Evolutionary conservation across 1,140 invertebrate species (phyloP).

Genomic region (Bombus ignitus): DNA sequence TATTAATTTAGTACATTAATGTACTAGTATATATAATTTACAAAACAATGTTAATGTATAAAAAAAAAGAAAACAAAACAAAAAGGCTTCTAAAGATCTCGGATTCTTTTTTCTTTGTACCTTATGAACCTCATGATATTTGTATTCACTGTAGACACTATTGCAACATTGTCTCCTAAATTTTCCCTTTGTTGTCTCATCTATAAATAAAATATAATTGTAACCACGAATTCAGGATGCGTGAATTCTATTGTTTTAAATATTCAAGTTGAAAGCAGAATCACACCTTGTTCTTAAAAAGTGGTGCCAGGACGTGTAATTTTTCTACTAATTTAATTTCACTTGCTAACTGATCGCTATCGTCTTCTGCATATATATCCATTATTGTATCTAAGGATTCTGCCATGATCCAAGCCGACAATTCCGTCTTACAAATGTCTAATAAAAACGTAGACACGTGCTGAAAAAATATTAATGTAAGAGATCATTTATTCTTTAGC

Average conservation of each 20-base stretch:
- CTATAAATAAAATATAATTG: slow-evolving; percentile 71
- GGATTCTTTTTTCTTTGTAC: slow-evolving; percentile 83
- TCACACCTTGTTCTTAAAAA: slow-evolving; percentile 87
- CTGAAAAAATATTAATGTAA: slow-evolving; percentile 69
- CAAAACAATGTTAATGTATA: background rate
- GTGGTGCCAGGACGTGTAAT: slow-evolving; percentile 83
- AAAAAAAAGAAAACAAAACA: slow-evolving; percentile 1
- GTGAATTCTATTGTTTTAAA: background rate
- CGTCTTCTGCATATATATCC: slow-evolving; percentile 91
- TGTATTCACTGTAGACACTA: slow-evolving; percentile 87
- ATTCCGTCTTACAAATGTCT: slow-evolving; percentile 82
- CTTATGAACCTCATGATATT: slow-evolving; percentile 89
- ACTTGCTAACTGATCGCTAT: slow-evolving; percentile 86
- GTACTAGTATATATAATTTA: background rate
- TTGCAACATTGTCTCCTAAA: slow-evolving; percentile 86
- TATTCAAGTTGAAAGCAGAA: slow-evolving; percentile 13
- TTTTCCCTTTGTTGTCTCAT: slow-evolving; percentile 85
- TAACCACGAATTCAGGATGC: background rate
- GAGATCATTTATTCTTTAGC: slow-evolving; percentile 58
- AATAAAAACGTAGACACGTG: slow-evolving; percentile 83
- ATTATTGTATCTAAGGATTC: slow-evolving; percentile 90
- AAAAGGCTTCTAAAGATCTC: slow-evolving; percentile 30
- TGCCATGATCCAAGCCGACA: slow-evolving; percentile 87
- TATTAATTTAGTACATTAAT: slow-evolving; percentile 20
- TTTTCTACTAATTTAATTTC: slow-evolving; percentile 86